Base-by-base conservation (phyloP, 1,140 invertebrate genomes). In the Pemphigus obesinymphae region DNA sequence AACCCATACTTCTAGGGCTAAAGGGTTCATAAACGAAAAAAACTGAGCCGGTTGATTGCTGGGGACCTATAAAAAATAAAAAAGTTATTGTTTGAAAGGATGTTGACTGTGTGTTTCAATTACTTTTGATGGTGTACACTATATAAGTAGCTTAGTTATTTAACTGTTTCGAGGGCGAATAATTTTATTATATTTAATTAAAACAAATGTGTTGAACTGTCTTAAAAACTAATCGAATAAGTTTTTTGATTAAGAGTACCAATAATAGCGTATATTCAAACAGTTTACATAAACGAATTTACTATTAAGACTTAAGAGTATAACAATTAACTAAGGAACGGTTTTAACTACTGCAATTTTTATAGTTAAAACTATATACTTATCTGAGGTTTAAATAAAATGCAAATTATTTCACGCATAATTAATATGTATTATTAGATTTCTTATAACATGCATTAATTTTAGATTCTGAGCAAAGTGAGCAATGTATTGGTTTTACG, bases 11-110 rank as follows among this genome's bases (percentile, higher is more conserved):
- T 95, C 93, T 72, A 92, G 90, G 2, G 94, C 94, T 82, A 96
- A 88, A 0, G 95, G 95, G 84, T 94, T 92, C 88, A 97, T 91
- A 87, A 97, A 97, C 5, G 94, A 95, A 86, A 96, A 96, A 2
- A 96, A 88, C 23, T 92, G 89, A 0, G 94, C 92, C 63, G 92
- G 91, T 82, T 93, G 92, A 83, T 90, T 90, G 37, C 90, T 90
- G 6, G 94, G 93, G 66, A 92, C 91, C 89, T 91, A 58, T 58
- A 29, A 2, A 11, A 37, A 4, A 68, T 1, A 6, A 40, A 37
- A 20, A 50, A 20, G 13, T 50, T 3, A 50, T 50, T n/a, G n/a
- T n/a, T n/a, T n/a, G n/a, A n/a, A n/a, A n/a, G n/a, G n/a, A n/a
- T n/a, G n/a, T n/a, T n/a, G n/a, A n/a, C n/a, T n/a, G n/a, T n/a